Evolutionary conservation across 2,113 vertebrate genomes (phyloP).

Genomic region (Chaetops frenatus): DNA sequence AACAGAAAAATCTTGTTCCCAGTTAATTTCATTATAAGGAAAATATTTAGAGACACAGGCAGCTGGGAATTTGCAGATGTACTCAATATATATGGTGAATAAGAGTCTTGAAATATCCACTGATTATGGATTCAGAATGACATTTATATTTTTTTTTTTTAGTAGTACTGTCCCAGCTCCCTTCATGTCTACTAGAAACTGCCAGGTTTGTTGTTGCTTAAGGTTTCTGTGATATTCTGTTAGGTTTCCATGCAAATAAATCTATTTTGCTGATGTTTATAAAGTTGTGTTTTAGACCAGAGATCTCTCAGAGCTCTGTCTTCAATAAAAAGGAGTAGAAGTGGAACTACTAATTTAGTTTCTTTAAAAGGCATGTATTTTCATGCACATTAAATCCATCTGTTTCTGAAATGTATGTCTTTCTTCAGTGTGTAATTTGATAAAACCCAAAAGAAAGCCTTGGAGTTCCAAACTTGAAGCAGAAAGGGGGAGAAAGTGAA

Average conservation of each 20-base stretch:
- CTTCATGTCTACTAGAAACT: neutral
- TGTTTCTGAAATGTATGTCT: conserved; percentile 75
- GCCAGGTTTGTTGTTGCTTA: neutral
- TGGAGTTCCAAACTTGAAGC: conserved; percentile 55
- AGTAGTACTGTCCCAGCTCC: neutral
- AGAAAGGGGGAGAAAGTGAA: conserved; percentile 53
- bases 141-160: neutral
- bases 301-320: conserved; percentile 68
- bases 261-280: conserved; percentile 75
- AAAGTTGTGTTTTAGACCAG: conserved; percentile 69
- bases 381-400: conserved; percentile 85
- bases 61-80: neutral
- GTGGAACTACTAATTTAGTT: conserved; percentile 84
- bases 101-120: neutral
- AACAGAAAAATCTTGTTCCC: neutral
- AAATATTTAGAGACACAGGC: neutral
- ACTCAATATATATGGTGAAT: neutral
- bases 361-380: conserved; percentile 80
- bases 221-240: conserved; percentile 66
- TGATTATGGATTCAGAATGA: neutral
- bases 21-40: neutral
- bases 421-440: conserved; percentile 78
- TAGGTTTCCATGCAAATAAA: conserved; percentile 69
- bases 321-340: conserved; percentile 80
- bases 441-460: conserved; percentile 74